Conservation (phyloP, 2,888 invertebrate species). For the Creontiades dilutus region DNA sequence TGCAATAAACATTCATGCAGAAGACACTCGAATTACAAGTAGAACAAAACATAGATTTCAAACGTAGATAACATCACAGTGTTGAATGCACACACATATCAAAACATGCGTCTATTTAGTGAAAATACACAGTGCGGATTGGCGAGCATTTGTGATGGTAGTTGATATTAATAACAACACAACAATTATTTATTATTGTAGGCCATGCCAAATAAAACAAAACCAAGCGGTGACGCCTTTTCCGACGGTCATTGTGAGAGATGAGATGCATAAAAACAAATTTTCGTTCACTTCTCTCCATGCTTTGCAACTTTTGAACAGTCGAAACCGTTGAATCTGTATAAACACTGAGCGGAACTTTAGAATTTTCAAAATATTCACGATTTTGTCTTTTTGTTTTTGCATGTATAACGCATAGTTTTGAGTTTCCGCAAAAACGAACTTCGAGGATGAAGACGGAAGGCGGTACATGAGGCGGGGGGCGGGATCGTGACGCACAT, state of each 20-base stretch:
- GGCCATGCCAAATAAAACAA: constrained; percentile 46
- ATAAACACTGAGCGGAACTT: constrained; percentile 4
- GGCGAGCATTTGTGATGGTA: constrained; percentile 65
- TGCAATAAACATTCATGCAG: constrained; percentile 50
- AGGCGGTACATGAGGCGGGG: constrained; percentile 59
- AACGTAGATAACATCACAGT: constrained; percentile 12
- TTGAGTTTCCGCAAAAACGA: constrained; percentile 19
- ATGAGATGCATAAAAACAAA: constrained; percentile 4
- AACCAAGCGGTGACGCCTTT: constrained; percentile 49
- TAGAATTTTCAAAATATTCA: not conserved
- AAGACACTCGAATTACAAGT: constrained; percentile 34
- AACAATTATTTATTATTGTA: constrained; percentile 21
- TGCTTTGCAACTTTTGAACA: constrained; percentile 7
- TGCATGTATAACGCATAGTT: no score
- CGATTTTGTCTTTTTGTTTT: not conserved
- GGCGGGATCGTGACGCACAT: constrained; percentile 15
- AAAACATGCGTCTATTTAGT: constrained; percentile 60
- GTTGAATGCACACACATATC: constrained; percentile 33
- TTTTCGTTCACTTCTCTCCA: constrained; percentile 37
- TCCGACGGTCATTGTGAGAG: constrained; percentile 10
- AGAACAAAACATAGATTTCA: constrained; percentile 16
- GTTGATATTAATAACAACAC: constrained; percentile 57
- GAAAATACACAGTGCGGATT: constrained; percentile 48
- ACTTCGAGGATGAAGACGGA: constrained; percentile 56
- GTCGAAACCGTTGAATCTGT: not conserved